These are phyloP conservation scores for Melanerpes aurifrons DNA, from an alignment of 2,113 vertebrate genomes.

Conservation along the genomic window DNA sequence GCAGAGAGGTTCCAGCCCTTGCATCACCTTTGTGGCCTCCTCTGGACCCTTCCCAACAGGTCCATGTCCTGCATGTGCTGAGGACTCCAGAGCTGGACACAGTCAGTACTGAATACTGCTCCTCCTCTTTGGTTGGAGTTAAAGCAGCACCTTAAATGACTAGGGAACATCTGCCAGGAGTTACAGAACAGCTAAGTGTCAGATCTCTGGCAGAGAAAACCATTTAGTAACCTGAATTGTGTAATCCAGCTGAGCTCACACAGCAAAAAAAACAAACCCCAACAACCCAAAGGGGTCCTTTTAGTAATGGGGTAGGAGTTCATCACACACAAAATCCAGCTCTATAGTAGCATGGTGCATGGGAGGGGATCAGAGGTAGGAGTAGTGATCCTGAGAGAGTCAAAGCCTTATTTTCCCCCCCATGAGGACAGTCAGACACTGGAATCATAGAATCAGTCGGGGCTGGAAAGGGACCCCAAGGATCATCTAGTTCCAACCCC, in stretches of 20 bases:
- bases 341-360: not conserved
- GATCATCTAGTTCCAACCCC: too few species aligned
- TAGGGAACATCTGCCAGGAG: conserved; percentile 13
- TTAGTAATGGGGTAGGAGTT: not conserved
- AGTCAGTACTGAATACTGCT: too few species aligned
- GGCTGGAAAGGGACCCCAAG: too few species aligned
- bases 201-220: conserved; percentile 20
- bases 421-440: too few species aligned
- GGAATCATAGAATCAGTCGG: too few species aligned
- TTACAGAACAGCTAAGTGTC: conserved; percentile 4
- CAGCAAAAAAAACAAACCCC: not conserved
- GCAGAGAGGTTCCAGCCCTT: too few species aligned
- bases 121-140: not conserved
- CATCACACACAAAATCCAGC: not conserved
- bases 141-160: not conserved
- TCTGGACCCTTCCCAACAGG: too few species aligned
- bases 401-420: not conserved
- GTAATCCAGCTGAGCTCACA: not conserved
- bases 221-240: not conserved
- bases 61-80: too few species aligned
- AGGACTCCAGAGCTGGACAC: too few species aligned
- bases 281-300: too few species aligned
- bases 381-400: not conserved
- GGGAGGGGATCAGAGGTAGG: not conserved
- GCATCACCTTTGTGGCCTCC: too few species aligned